Evolutionary conservation across 2,797 vertebrate species (phyloP).

Genomic region (Gymnopithys bicolor): DNA sequence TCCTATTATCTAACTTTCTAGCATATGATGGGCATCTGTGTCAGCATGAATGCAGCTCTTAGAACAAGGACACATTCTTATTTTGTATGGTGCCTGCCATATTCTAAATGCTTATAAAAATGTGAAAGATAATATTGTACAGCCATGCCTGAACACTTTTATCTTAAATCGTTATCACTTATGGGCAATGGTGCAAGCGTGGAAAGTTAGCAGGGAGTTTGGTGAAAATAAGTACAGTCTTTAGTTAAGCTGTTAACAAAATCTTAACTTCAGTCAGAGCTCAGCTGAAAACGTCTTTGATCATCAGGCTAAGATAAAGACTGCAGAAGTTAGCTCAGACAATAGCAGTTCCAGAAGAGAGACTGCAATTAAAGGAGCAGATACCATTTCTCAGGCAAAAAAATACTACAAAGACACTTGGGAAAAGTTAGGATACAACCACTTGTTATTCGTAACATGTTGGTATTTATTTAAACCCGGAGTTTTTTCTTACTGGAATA

Average conservation of each 20-base stretch:
- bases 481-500: background rate
- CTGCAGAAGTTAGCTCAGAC: background rate
- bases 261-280: background rate
- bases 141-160: background rate
- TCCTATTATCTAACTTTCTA: background rate
- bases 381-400: background rate
- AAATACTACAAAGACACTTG: background rate
- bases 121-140: background rate
- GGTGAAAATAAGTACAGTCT: background rate
- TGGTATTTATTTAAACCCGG: background rate
- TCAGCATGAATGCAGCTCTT: background rate
- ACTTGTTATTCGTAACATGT: background rate
- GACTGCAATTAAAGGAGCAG: background rate
- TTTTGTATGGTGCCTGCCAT: background rate
- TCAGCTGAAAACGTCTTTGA: background rate
- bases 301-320: background rate
- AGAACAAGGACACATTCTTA: background rate
- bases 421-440: background rate
- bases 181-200: background rate
- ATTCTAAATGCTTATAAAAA: background rate
- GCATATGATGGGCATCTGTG: background rate
- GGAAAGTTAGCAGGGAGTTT: background rate
- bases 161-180: background rate
- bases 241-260: constrained; percentile 1
- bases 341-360: background rate